phyloP scores from a whole-genome alignment of 2,888 invertebrate genomes.

The Tryphoninae sp. region DNA sequence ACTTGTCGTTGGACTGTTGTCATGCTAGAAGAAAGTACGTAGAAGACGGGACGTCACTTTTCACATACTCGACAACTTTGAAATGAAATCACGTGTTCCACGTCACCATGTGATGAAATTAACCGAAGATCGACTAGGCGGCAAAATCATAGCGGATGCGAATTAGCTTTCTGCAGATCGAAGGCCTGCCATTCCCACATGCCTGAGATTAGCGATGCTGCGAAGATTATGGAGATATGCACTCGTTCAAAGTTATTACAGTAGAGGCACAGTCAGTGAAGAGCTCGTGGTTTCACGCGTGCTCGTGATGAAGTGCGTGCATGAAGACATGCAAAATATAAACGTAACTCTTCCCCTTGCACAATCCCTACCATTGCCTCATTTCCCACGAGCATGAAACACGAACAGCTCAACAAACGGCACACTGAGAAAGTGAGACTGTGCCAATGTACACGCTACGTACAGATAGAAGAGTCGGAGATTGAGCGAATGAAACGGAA shows the following conservation, averaged over 20 bases:
- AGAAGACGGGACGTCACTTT: too few relatives aligned
- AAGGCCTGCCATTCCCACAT: neutral
- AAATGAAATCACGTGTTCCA: too few relatives aligned
- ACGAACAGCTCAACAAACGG: constrained; percentile 44
- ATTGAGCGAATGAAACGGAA: constrained; percentile 54
- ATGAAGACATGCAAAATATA: constrained; percentile 41
- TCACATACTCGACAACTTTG: too few relatives aligned
- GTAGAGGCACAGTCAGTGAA: neutral
- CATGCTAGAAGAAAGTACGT: too few relatives aligned
- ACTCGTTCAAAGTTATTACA: neutral
- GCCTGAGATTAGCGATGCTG: neutral
- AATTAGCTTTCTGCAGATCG: neutral
- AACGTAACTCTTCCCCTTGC: constrained; percentile 10
- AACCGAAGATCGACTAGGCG: too few relatives aligned
- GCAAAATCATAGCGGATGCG: neutral
- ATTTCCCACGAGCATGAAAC: constrained; percentile 59
- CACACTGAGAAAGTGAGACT: constrained; percentile 44
- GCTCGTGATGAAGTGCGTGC: constrained; percentile 40
- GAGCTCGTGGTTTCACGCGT: constrained; percentile 25
- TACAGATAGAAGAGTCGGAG: constrained; percentile 38
- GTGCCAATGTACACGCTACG: constrained; percentile 20
- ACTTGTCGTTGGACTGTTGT: too few relatives aligned
- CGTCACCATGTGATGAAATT: too few relatives aligned
- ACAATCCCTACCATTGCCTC: constrained; percentile 24
- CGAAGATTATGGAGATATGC: neutral